Evolutionary conservation across 1,140 invertebrate genomes (phyloP), one percentile per base, ranked within the genome.

Genomic region (Scaptomyza graminum): DNA sequence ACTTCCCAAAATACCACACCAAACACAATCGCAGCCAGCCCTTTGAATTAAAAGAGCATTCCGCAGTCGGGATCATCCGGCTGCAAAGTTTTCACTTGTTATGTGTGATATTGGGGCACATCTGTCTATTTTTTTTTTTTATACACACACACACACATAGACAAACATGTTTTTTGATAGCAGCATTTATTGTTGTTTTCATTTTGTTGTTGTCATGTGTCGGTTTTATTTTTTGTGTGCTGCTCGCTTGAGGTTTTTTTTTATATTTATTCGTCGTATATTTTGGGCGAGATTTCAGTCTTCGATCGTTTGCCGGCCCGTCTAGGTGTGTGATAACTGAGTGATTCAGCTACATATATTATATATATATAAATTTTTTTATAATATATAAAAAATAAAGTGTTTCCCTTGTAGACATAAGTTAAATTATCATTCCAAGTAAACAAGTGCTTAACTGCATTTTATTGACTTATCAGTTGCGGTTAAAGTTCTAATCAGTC

Each of bases 91-190:
- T 5, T 31, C 7, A 7, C 7, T 31, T 31, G 5, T 50, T 28
- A 52, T 25, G 44, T 34, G 22, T 31, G 9, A 15, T 47, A 28
- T 46, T 37, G 37, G 47, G 44, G 9, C 47, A 76, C 74, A 79
- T 78, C 66, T 88, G 78, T 78, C 74, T 65, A 74, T 78, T 71
- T 85, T 85, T 74, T 82, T 79, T 88, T 72, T 78, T 73, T 82
- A 79, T 9, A 61, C 15, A 57, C 34, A 64, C 34, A 64, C n/a
- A 57, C 3, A 39, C 8, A 5, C 8, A 52, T 46, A 15, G 15
- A 46, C 13, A 34, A 15, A 37, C 62, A 74, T 16, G 25, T 65
- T 50, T 72, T 65, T 57, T 85, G 82, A 88, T 87, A 88, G 81
- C 57, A 77, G 56, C 61, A 47, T 64, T 52, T 64, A 49, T 49